Evolutionary conservation across 2,797 vertebrate genomes (phyloP).

Genomic region (Discoglossus pictus): DNA sequence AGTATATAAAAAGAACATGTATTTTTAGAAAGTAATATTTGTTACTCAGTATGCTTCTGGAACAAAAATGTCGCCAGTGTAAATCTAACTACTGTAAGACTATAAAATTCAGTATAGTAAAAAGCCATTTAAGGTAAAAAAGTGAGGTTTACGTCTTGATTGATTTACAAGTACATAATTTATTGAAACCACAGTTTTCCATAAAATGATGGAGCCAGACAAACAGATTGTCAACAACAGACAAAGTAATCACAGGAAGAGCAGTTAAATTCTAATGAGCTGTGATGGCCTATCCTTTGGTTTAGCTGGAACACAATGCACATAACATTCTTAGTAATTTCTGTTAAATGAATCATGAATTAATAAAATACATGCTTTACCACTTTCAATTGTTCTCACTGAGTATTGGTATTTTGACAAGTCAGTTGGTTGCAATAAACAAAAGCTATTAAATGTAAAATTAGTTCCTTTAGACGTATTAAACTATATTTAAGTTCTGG

Average conservation of each 20-base stretch:
- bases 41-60: too few species aligned
- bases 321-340: constrained; percentile 17
- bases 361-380: constrained; percentile 3
- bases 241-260: constrained; percentile 21
- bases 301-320: constrained; percentile 5
- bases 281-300: constrained; percentile 16
- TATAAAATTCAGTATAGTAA: neutral
- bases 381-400: constrained; percentile 5
- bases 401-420: neutral
- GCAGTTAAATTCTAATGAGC: constrained; percentile 4
- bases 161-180: constrained; percentile 40
- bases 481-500: neutral
- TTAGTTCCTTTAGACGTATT: neutral
- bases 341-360: constrained; percentile 24
- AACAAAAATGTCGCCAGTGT: neutral
- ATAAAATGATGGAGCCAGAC: constrained; percentile 42
- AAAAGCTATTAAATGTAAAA: constrained; percentile 1
- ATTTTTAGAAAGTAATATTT: too few species aligned
- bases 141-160: constrained; percentile 24
- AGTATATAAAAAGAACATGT: too few species aligned
- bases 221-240: constrained; percentile 37
- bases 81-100: neutral
- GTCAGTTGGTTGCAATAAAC: neutral
- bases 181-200: constrained; percentile 30
- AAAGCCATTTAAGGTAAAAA: constrained; percentile 42